Percentiles rank a stretch among this genome's conserved stretches.
Conservation (phyloP, 1,140 invertebrate species). For the Drosophila sturtevanti region DNA sequence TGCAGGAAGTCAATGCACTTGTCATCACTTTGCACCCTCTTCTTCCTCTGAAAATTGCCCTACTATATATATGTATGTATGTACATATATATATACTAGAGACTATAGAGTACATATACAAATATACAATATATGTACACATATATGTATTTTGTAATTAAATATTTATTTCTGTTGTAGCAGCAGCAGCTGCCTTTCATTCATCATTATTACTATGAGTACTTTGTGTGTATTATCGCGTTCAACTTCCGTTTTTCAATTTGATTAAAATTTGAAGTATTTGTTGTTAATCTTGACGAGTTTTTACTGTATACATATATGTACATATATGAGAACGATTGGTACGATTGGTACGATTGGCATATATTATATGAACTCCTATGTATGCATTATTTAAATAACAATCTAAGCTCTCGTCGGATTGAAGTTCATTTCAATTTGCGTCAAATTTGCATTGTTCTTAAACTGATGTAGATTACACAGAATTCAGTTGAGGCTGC, state of each 20-base stretch:
- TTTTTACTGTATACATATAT: not conserved
- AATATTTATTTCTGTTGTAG: constrained; percentile 47
- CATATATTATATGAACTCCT: not conserved
- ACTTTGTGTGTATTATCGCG: constrained; percentile 18
- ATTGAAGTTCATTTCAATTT: constrained; percentile 69
- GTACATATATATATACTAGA: not conserved
- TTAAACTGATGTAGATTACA: constrained; percentile 71
- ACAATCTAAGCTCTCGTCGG: not conserved
- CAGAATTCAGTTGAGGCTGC: constrained; percentile 51
- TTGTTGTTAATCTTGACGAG: not conserved
- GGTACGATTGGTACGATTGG: not conserved
- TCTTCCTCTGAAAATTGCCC: not conserved
- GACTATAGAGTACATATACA: no score
- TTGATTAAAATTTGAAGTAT: constrained; percentile 55
- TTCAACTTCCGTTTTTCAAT: constrained; percentile 36
- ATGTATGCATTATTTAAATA: not conserved
- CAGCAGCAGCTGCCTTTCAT: constrained; percentile 26
- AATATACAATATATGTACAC: not conserved
- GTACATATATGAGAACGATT: no score
- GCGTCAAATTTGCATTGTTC: constrained; percentile 50
- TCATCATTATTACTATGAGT: constrained; percentile 2
- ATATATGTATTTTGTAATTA: constrained; percentile 56
- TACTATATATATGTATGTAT: constrained; percentile 8
- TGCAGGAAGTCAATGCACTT: constrained; percentile 62
- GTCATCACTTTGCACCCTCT: not conserved